Evolutionary conservation across 2,888 invertebrate species (phyloP), one percentile per base, ranked within the genome.

Genomic region (Diarsia dahlii): DNA sequence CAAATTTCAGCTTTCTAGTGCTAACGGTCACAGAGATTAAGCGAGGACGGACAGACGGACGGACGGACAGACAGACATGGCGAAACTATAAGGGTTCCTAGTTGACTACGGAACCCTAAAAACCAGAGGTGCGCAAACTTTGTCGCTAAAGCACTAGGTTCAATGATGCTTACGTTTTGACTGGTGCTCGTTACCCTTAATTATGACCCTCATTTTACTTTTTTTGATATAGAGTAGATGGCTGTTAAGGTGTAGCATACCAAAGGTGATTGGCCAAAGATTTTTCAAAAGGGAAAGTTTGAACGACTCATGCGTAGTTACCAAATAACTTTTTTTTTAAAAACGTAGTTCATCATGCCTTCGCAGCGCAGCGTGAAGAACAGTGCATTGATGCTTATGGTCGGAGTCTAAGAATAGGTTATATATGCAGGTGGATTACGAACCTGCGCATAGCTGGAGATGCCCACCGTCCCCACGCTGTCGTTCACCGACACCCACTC

Each of bases 361-460:
- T 56, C 23, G 23, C 56, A 56, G 23, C 23, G 23, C 28, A 28
- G n/a, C n/a, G n/a, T 56, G n/a, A 12, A 56, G 56, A 23, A 56
- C 13, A 13, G 13, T 56, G 8, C 15, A 28, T 58, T 8, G 15
- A 28, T 28, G 28, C 28, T 28, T 18, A 18, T 18, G 15, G 8
- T 58, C 15, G 15, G 8, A 28, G 58, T 58, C 6, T 56, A 6
- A 28, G 23, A 8, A 64, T 46, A 46, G 5, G 18, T 20, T n/a
- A 18, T n/a, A n/a, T n/a, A n/a, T 45, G 20, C 9, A 28, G 18
- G 3, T 68, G 5, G 3, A 20, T 3, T 58, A 81, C 87, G 18
- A 46, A 97, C 97, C 96, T 98, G 98, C 78, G 99, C 99, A 94
- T 98, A 98, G 88, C 98, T 96, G 71, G 98, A 98, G 88, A 99